These are phyloP conservation scores for Brachylomia viminalis DNA, from an alignment of 2,888 invertebrate species.

Conservation along the genomic window DNA sequence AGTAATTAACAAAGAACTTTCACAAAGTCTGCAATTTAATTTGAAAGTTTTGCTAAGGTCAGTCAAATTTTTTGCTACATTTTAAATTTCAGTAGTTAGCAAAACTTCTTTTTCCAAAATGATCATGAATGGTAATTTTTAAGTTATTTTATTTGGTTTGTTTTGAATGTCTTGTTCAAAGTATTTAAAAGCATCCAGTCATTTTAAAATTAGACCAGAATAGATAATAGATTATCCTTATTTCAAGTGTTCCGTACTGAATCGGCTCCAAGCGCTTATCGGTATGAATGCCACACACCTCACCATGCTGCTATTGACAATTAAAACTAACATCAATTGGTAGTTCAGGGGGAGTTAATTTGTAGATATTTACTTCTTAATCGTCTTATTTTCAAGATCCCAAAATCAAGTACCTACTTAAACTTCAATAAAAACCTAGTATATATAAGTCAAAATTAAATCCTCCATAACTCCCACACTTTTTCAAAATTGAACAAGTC, in stretches of 20 bases:
- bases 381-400: background rate
- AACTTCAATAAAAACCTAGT: background rate
- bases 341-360: constrained; percentile 44
- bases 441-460: constrained; percentile 10
- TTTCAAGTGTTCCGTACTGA: constrained; percentile 66
- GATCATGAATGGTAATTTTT: constrained; percentile 40
- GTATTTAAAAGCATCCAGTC: constrained; percentile 48
- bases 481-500: constrained; percentile 27
- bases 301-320: constrained; percentile 72
- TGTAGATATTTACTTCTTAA: background rate
- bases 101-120: constrained; percentile 35
- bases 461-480: constrained; percentile 20
- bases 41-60: constrained; percentile 70
- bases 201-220: constrained; percentile 47
- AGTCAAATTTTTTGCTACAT: constrained; percentile 66
- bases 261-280: constrained; percentile 65
- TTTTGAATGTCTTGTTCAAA: constrained; percentile 44
- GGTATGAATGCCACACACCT: constrained; percentile 74
- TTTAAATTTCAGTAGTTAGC: constrained; percentile 60
- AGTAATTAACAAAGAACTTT: constrained; percentile 54
- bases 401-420: background rate
- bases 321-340: constrained; percentile 68
- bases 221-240: constrained; percentile 52
- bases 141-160: constrained; percentile 22
- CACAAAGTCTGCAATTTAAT: constrained; percentile 61